Conservation (phyloP, 2,888 invertebrate species). For the Tachina grossa region DNA sequence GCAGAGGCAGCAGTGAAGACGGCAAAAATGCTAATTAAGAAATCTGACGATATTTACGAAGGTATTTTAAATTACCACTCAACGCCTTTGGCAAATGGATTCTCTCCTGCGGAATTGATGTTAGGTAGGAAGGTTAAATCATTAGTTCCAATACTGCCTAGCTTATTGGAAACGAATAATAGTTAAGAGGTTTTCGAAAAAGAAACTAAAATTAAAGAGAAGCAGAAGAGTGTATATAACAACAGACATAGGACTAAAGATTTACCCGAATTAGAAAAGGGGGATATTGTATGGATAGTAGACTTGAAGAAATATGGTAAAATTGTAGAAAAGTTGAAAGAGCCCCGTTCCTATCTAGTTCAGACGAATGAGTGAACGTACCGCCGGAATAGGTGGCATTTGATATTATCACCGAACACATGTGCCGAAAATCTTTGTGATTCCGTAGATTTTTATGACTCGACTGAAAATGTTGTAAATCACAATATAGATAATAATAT, state of each 20-base stretch:
- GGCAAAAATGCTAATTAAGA: too few relatives aligned
- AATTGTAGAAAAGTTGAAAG: neutral
- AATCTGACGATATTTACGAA: too few relatives aligned
- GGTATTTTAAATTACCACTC: too few relatives aligned
- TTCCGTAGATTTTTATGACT: slow-evolving; percentile 5
- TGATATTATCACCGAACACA: neutral
- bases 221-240: neutral
- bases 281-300: slow-evolving; percentile 10
- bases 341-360: neutral
- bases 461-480: neutral
- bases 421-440: neutral
- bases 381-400: slow-evolving; percentile 6
- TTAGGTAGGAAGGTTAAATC: too few relatives aligned
- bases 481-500: neutral
- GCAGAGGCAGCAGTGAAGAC: too few relatives aligned
- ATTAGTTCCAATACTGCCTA: too few relatives aligned
- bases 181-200: too few relatives aligned
- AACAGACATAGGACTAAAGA: slow-evolving; percentile 3
- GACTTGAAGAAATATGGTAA: slow-evolving; percentile 9
- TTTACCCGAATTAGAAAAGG: neutral
- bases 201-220: too few relatives aligned
- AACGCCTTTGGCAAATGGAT: too few relatives aligned
- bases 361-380: neutral
- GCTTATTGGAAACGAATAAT: too few relatives aligned
- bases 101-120: too few relatives aligned